Evolutionary conservation across 2,113 vertebrate genomes (phyloP).

Genomic region (Cynocephalus volans): DNA sequence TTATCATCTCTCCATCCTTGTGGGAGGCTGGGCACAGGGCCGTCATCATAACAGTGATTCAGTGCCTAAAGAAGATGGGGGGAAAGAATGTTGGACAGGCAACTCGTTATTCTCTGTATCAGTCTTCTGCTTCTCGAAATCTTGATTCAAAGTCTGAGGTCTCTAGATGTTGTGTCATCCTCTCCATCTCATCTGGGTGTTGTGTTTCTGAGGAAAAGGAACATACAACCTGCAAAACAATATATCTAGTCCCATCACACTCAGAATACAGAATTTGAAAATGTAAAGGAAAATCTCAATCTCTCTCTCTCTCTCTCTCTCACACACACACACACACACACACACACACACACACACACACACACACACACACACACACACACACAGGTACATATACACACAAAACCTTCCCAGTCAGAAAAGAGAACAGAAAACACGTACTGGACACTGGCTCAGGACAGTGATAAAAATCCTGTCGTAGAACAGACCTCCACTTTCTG

Average conservation of each 20-base stretch:
- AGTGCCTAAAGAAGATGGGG: not conserved
- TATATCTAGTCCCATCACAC: not conserved
- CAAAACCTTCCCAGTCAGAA: not conserved
- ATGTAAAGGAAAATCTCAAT: not conserved
- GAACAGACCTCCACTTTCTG: not conserved
- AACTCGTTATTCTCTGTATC: not conserved
- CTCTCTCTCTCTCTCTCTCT: too few relatives aligned
- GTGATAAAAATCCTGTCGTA: not conserved
- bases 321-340: not conserved
- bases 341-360: not conserved
- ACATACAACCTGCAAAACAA: not conserved
- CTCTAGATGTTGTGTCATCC: not conserved
- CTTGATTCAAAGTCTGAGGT: not conserved
- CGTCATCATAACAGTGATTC: not conserved
- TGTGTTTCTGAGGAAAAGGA: not conserved
- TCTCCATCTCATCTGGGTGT: not conserved
- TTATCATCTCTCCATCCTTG: not conserved
- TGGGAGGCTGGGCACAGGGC: not conserved
- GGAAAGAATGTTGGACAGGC: not conserved
- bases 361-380: not conserved
- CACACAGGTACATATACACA: not conserved
- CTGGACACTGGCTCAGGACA: not conserved
- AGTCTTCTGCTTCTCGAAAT: not conserved
- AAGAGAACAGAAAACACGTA: not conserved
- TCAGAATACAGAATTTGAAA: not conserved